phyloP scores from a whole-genome alignment of 1,140 invertebrate species.

The Cydia fagiglandana region DNA sequence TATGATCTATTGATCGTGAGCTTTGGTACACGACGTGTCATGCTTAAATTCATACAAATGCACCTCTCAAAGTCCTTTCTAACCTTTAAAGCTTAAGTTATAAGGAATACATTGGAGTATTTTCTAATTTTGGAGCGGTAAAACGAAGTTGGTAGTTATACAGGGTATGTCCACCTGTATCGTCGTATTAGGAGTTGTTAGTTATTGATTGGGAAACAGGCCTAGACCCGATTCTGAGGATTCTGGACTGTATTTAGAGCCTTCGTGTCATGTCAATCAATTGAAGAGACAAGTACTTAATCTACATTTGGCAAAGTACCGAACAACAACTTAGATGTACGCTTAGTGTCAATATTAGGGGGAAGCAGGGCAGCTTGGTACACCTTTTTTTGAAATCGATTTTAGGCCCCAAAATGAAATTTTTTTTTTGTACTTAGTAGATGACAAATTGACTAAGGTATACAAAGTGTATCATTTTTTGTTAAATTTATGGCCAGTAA shows the following conservation, averaged over 20 bases:
- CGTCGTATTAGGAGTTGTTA: slow-evolving; percentile 3
- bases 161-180: slow-evolving; percentile 13
- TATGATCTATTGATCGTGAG: slow-evolving; percentile 13
- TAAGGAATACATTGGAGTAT: not conserved
- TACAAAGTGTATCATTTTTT: too few relatives aligned
- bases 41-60: not conserved
- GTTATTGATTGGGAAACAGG: slow-evolving; percentile 2
- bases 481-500: too few relatives aligned
- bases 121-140: not conserved
- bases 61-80: not conserved
- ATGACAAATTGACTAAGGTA: too few relatives aligned
- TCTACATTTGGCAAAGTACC: not conserved
- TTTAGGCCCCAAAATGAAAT: too few relatives aligned
- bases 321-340: too few relatives aligned
- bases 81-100: not conserved
- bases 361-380: too few relatives aligned
- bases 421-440: too few relatives aligned
- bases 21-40: slow-evolving; percentile 1
- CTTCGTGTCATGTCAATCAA: not conserved
- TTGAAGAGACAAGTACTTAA: not conserved
- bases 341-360: too few relatives aligned
- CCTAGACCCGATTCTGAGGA: slow-evolving; percentile 4
- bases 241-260: not conserved
- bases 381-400: too few relatives aligned
- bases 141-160: not conserved